phyloP scores from a whole-genome alignment of 2,113 vertebrate species.

The Embiotoca jacksoni region DNA sequence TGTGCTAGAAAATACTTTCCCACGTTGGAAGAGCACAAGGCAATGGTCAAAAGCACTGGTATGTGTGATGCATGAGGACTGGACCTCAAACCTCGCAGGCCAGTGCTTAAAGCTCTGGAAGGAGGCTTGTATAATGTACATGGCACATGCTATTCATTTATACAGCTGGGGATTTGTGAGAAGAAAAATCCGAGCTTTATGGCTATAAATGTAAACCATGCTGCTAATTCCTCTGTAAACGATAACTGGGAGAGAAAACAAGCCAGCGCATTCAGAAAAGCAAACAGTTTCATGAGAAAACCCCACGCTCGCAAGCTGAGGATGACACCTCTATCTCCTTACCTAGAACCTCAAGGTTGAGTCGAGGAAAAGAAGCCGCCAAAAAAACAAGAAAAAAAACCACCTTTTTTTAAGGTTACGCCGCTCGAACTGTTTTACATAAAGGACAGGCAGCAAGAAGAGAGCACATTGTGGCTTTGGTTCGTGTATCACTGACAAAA shows the following conservation, averaged over 20 bases:
- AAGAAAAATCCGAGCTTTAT: constrained; percentile 65
- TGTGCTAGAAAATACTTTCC: constrained; percentile 82
- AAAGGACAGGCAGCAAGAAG: constrained; percentile 52
- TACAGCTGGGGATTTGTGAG: constrained; percentile 72
- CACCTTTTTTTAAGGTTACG: constrained; percentile 69
- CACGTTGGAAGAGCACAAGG: constrained; percentile 65
- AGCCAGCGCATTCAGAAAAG: constrained; percentile 48
- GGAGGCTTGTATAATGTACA: constrained; percentile 42
- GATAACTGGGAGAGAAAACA: constrained; percentile 61
- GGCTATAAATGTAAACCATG: constrained; percentile 68
- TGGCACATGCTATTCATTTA: constrained; percentile 72
- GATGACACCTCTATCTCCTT: constrained; percentile 78
- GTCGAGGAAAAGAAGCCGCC: constrained; percentile 62
- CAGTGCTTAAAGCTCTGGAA: constrained; percentile 52
- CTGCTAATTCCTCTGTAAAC: constrained; percentile 71
- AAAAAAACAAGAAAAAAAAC: constrained; percentile 60
- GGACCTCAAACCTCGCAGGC: constrained; percentile 58
- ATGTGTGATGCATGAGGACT: constrained; percentile 69
- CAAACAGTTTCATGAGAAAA: constrained; percentile 79
- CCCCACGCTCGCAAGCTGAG: constrained; percentile 44
- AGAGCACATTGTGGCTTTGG: constrained; percentile 78
- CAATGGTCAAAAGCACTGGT: constrained; percentile 45
- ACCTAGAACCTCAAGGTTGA: constrained; percentile 65
- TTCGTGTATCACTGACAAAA: constrained; percentile 78
- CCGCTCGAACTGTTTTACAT: constrained; percentile 77